These are phyloP conservation scores for Papilio gigon DNA, from an alignment of 2,888 invertebrate genomes.

Conservation along the genomic window DNA sequence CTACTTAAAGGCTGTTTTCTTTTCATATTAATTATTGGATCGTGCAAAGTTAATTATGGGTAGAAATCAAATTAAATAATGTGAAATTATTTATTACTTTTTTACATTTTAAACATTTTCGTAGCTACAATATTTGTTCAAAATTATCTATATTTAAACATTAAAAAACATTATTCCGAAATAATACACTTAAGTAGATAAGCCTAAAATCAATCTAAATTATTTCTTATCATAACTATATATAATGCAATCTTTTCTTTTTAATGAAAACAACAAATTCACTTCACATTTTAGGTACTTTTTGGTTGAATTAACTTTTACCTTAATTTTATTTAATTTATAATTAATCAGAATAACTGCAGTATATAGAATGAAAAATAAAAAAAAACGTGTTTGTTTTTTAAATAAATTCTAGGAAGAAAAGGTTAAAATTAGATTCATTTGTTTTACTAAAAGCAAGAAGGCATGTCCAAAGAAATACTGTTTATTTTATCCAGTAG, in stretches of 20 bases:
- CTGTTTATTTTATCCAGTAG: background rate
- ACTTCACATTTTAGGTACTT: no score
- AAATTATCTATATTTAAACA: background rate
- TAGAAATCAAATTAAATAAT: background rate
- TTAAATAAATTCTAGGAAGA: background rate
- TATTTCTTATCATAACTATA: no score
- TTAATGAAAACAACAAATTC: no score
- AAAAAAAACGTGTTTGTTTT: background rate
- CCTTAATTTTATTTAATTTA: no score
- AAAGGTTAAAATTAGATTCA: background rate
- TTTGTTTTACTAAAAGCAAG: background rate
- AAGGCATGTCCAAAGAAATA: background rate
- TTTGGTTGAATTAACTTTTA: no score
- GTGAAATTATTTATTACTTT: slow-evolving; percentile 1
- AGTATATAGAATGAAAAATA: background rate
- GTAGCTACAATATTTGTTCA: background rate
- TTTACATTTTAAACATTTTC: background rate
- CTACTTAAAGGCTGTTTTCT: background rate
- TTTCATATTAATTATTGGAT: no score
- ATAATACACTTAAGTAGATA: slow-evolving; percentile 15
- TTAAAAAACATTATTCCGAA: background rate
- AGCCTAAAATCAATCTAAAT: background rate
- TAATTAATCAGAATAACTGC: no score
- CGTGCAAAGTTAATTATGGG: no score
- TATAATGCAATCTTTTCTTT: no score